phyloP scores from a whole-genome alignment of 2,888 invertebrate genomes.

The Pollenia amentaria region DNA sequence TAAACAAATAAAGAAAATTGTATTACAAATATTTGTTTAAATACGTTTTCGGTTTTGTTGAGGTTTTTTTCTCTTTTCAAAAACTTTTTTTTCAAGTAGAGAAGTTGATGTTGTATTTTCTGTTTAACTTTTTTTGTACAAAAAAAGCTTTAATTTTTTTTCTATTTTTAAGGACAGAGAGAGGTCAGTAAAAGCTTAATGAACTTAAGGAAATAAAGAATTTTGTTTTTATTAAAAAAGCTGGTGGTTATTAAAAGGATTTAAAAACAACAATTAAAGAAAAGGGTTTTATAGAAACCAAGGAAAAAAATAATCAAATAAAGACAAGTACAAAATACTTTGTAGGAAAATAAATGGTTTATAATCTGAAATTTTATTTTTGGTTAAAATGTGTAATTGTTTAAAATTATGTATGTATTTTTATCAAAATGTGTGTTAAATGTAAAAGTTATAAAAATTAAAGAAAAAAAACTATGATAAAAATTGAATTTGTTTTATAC shows the following conservation, averaged over 20 bases:
- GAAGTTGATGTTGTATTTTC: not conserved
- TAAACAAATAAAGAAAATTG: not conserved
- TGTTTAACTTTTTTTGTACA: conserved; percentile 12
- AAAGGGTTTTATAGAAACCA: conserved; percentile 22
- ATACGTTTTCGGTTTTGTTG: not conserved
- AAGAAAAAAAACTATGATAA: not conserved
- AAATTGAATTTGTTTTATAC: not conserved
- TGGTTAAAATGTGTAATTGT: no score
- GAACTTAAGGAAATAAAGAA: conserved; percentile 46
- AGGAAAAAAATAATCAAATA: conserved; percentile 38
- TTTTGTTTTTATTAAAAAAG: conserved; percentile 58
- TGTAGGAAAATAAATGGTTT: not conserved
- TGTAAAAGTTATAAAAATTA: no score
- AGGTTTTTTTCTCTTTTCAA: not conserved
- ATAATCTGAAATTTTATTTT: no score
- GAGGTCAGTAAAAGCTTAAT: conserved; percentile 67
- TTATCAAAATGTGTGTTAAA: no score
- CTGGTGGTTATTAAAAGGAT: conserved; percentile 51
- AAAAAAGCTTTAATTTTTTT: conserved; percentile 14
- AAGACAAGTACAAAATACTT: not conserved
- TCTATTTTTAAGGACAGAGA: not conserved
- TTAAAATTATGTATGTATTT: no score
- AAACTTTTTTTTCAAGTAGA: conserved; percentile 39
- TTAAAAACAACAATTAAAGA: conserved; percentile 49
- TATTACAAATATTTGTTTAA: conserved; percentile 33